Evolutionary conservation across 2,797 vertebrate species (phyloP).

Genomic region (Eleutherodactylus coqui): DNA sequence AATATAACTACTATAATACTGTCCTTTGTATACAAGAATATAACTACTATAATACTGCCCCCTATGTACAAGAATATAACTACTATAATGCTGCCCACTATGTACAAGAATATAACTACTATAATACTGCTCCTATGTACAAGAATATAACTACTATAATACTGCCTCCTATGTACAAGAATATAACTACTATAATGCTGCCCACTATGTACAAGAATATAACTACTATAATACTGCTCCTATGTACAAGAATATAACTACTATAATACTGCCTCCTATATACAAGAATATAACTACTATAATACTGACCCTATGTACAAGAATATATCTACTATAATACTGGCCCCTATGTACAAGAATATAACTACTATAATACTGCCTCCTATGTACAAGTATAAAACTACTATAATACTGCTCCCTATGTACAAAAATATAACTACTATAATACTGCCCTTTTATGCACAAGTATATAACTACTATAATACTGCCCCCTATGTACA

Average conservation of each 20-base stretch:
- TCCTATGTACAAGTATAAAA: constrained; percentile 3
- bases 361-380: constrained; percentile 8
- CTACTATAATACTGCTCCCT: not conserved
- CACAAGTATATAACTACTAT: no score
- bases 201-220: no score
- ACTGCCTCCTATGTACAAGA: no score
- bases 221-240: constrained; percentile 5
- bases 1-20: constrained; percentile 4
- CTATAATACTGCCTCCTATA: not conserved
- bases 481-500: no score
- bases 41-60: constrained; percentile 1
- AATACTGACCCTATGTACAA: not conserved
- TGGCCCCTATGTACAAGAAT: not conserved
- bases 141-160: constrained; percentile 9
- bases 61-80: constrained; percentile 3
- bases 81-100: constrained; percentile 2
- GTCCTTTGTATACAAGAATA: not conserved
- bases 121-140: not conserved
- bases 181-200: no score
- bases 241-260: constrained; percentile 7
- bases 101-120: not conserved
- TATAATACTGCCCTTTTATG: constrained; percentile 18
- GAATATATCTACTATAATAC: constrained; percentile 7
- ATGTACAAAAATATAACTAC: constrained; percentile 10
- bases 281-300: constrained; percentile 8